phyloP scores from a whole-genome alignment of 2,888 invertebrate species.

The Sphaerolaimus hirsutus region DNA sequence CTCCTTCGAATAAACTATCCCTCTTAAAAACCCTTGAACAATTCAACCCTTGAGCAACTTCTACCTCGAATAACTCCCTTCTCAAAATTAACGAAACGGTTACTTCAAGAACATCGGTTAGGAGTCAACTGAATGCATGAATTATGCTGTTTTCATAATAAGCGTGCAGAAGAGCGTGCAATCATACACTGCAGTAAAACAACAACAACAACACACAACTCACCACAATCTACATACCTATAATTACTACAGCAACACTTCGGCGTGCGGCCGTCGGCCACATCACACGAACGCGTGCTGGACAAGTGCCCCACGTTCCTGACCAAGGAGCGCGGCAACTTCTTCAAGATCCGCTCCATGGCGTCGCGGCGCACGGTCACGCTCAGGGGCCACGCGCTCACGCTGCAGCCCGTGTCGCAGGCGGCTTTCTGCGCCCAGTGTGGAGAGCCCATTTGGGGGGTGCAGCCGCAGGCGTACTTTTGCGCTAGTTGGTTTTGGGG shows the following conservation, averaged over 20 bases:
- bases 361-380: neutral
- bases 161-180: too few species aligned
- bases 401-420: conserved; percentile 60
- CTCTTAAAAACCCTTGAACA: too few species aligned
- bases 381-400: conserved; percentile 65
- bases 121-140: too few species aligned
- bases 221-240: conserved; percentile 2
- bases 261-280: conserved; percentile 14
- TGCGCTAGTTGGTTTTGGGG: conserved; percentile 58
- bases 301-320: conserved; percentile 61
- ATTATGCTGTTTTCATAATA: too few species aligned
- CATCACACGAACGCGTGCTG: conserved; percentile 30
- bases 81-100: too few species aligned
- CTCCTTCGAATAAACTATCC: too few species aligned
- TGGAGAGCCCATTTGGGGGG: conserved; percentile 68
- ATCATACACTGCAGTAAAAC: too few species aligned
- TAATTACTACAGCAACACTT: conserved; percentile 12
- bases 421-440: conserved; percentile 81
- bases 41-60: too few species aligned
- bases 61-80: too few species aligned
- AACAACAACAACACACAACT: conserved; percentile 31
- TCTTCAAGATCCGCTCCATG: conserved; percentile 10
- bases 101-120: too few species aligned
- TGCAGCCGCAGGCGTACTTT: conserved; percentile 84
- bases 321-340: conserved; percentile 48